Evolutionary conservation across 2,888 invertebrate genomes (phyloP), one percentile per base, ranked within the genome.

Genomic region (Dasysyrphus albostriatus): DNA sequence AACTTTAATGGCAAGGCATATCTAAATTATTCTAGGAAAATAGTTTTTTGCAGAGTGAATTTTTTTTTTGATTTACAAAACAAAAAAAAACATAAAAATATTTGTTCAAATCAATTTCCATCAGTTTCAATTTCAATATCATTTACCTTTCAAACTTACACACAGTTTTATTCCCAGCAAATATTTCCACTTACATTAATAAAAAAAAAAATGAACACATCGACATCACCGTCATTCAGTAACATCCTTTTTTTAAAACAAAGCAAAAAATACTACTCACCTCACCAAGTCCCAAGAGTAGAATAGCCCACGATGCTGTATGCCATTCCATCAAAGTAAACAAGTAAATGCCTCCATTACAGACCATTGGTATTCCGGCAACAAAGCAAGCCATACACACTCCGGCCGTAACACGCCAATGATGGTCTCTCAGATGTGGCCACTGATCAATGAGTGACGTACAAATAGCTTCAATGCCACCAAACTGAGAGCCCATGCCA

Each of bases 321-420:
- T 96, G 96, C 95, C 95, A 95, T 92, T 96, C 96, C 92, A 96
- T 93, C 72, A 96, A 90, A 7, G 95, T 95, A 90, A 96, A 95
- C 88, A 96, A 92, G 90, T 95, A 96, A 76, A 96, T 95, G 12
- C 96, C 96, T 5, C 96, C 96, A 89, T 95, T 94, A 90, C 95
- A 96, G 90, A 96, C 95, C 95, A 97, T 95, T 37, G 96, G 95
- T 47, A 97, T 90, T 0, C 95, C 97, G 56, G 95, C 93, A 12
- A 96, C 88, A 92, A 96, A 97, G 89, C 96, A 95, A 1, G 92
- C 89, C 54, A 94, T 90, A 91, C 97, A 96, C n/a, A 96, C 95
- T 29, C 92, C 93, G 0, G 94, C 93, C 5, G 96, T 95, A 34
- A 96, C 95, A 93, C 94, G 91, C 93, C 94, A 94, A 90, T 95